Evolutionary conservation across 2,113 vertebrate species (phyloP), one percentile per base, ranked within the genome.

Genomic region (Galbula dea): DNA sequence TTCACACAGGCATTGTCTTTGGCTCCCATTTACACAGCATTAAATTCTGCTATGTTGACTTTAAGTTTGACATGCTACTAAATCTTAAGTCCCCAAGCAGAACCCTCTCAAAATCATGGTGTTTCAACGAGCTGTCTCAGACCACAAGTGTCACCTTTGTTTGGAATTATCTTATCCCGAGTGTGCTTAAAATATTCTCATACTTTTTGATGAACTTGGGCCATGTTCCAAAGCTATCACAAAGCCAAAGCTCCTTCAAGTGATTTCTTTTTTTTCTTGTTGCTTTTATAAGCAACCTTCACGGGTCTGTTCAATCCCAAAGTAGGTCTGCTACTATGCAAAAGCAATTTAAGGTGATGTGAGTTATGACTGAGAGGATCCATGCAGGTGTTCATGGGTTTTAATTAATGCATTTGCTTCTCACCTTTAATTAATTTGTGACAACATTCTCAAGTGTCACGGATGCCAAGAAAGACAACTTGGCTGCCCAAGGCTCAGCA

Each of bases 31-130:
- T 76, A 54, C 75, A 71, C 91, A 61, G 78, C 75, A 63, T 86
- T 94, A 87, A 94, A 92, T 91, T 77, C 84, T 90, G 59, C 89
- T 83, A 39, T 87, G 93, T 94, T 96, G 91, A 92, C 84, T 96
- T 85, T 83, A 87, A 94, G 82, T 67, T 83, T 91, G 91, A 91
- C 90, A 76, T 2, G 18, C 87, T 59, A 87, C 84, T 93, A 90
- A 94, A 96, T 95, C 95, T 93, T 83, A 49, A 39, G 59, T 92
- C 94, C 91, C 95, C 32, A 18, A 71, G 87, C 68, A 89, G 61
- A 89, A 69, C 37, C 57, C 75, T 89, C 75, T 95, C 85, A 83
- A 93, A 94, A 80, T 71, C 87, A 12, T 39, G 46, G 74, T 55
- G 72, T 71, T 88, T 78, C 93, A n/a, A 71, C 88, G 74, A 46